Conservation (phyloP, 2,113 vertebrate species). For the Centropus unirufus region DNA sequence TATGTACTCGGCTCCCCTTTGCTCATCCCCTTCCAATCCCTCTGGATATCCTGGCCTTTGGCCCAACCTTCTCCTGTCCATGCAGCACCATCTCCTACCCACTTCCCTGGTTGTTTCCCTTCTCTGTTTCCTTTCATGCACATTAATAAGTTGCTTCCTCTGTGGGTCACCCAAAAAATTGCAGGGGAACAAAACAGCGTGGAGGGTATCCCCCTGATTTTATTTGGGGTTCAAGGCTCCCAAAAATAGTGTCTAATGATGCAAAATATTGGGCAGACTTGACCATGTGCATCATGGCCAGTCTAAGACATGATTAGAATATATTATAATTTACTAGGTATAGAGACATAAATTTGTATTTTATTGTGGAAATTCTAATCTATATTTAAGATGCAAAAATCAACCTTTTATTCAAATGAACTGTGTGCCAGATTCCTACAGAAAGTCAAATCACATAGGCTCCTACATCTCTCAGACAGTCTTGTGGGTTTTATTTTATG, state of each 20-base stretch:
- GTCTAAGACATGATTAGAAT: not conserved
- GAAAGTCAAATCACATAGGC: not conserved
- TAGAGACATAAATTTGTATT: not conserved
- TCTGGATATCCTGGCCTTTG: not conserved
- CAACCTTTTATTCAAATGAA: not conserved
- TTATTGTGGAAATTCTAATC: not conserved
- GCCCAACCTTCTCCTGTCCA: rapidly evolving
- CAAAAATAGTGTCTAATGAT: not conserved
- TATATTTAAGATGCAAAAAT: not conserved
- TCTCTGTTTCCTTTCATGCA: not conserved
- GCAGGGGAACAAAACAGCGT: not conserved
- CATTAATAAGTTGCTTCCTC: not conserved
- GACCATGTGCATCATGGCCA: not conserved
- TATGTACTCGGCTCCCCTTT: not conserved
- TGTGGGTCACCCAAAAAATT: not conserved
- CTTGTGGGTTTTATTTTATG: not conserved
- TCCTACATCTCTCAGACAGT: not conserved
- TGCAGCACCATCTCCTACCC: not conserved
- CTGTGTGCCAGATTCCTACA: not conserved
- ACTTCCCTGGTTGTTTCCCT: not conserved
- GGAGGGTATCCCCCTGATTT: not conserved
- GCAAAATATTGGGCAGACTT: not conserved
- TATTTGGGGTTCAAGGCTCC: not conserved
- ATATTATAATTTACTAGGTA: not conserved
- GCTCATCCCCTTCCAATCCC: not conserved